Base-by-base conservation (phyloP, 2,797 vertebrate genomes). In the Sebastes cheni region DNA sequence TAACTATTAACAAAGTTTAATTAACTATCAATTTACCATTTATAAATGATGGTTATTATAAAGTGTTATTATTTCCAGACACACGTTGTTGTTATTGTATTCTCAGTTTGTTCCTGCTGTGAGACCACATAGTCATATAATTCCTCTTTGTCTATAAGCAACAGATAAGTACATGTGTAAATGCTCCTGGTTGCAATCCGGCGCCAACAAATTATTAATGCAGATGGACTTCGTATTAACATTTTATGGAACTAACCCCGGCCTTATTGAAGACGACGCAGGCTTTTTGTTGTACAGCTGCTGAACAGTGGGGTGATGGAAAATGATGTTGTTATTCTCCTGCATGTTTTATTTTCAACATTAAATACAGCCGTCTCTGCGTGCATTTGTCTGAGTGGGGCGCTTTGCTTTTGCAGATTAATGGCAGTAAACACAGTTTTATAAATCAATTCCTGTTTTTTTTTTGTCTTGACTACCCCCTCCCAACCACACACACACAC, bases 301-400 rank as follows among this genome's bases (percentile, higher is more conserved):
- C 71, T 73, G 54, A 86, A 77, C 81, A 89, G 73, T 29, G 2
- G 2, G 82, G 79, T 36, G 55, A 75, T 32, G 34, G 61, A 27
- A 79, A 86, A 85, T 68, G 11, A 79, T 71, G 80, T 71, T 69
- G 22, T 83, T 86, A 18, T 83, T 87, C 67, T 78, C n/a, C 65
- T 23, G 52, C 69, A 64, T 84, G 75, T 87, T 91, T 86, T 79
- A 87, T 87, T 81, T 86, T 73, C 66, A 86, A 65, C 79, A 86
- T 88, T 83, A 82, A 86, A 90, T 80, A 77, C 39, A 61, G 62
- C 11, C 20, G 5, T 76, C 66, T 83, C 75, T 50, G 78, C n/a
- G 0, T 80, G 82, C 32, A 30, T 69, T 68, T 72, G 70, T 85
- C 74, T 75, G 56, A 83, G 76, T 6, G 1, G 72, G 71, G 42